A percentile compares a stretch with the other conserved stretches of the same genome.
phyloP scores from a whole-genome alignment of 1,140 invertebrate genomes.

The Gonatopus flavifemur region DNA sequence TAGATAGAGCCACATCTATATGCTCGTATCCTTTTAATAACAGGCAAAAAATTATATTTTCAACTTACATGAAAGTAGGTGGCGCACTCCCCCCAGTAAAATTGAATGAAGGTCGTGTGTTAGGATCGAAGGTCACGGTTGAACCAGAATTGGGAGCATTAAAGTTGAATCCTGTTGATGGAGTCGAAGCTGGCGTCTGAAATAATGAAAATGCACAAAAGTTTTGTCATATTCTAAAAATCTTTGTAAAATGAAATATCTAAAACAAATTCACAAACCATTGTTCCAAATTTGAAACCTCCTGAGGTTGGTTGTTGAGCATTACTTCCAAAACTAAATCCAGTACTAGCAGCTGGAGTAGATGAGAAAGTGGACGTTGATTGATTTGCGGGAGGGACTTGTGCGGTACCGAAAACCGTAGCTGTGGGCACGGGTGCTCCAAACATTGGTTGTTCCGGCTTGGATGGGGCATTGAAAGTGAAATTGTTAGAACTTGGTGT shows the following conservation, averaged over 20 bases:
- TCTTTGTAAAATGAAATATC: not conserved
- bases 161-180: constrained; percentile 43
- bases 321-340: constrained; percentile 41
- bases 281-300: constrained; percentile 42
- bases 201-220: constrained; percentile 1
- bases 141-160: constrained; percentile 35
- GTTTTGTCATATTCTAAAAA: not conserved
- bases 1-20: too few species aligned
- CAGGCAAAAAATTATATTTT: constrained; percentile 4
- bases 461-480: constrained; percentile 41
- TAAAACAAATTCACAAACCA: constrained; percentile 20
- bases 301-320: constrained; percentile 18
- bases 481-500: constrained; percentile 25
- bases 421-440: constrained; percentile 27
- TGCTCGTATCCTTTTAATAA: too few species aligned
- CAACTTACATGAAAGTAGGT: constrained; percentile 47
- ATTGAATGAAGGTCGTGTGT: constrained; percentile 48
- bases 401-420: constrained; percentile 42
- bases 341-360: constrained; percentile 27
- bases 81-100: constrained; percentile 51
- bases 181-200: constrained; percentile 27
- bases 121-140: constrained; percentile 46
- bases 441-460: constrained; percentile 33
- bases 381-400: constrained; percentile 19
- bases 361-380: constrained; percentile 25